phyloP scores from a whole-genome alignment of 2,797 vertebrate genomes.

The Epinephelus awoara region DNA sequence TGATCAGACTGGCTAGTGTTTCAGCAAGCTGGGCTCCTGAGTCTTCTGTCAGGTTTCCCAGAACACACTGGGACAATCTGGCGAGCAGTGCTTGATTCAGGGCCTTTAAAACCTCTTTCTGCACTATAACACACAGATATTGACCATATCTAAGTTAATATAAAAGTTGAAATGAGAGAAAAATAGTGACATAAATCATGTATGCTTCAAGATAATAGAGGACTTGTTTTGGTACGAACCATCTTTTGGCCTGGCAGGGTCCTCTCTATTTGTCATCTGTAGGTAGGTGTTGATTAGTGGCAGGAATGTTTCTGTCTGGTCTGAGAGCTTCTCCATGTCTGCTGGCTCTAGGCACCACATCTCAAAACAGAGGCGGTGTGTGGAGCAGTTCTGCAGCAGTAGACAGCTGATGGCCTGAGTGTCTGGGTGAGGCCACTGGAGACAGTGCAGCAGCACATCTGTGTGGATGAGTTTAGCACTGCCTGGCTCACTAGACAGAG shows the following conservation, averaged over 20 bases:
- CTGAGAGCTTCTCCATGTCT: constrained; percentile 71
- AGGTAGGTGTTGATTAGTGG: constrained; percentile 87
- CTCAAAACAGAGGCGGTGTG: constrained; percentile 91
- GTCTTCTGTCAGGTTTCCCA: constrained; percentile 46
- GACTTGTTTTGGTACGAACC: constrained; percentile 78
- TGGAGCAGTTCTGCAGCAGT: constrained; percentile 87
- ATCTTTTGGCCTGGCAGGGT: constrained; percentile 80
- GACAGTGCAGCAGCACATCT: constrained; percentile 87
- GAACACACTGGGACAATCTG: constrained; percentile 77
- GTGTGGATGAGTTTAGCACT: constrained; percentile 81
- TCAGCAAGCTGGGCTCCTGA: constrained; percentile 66
- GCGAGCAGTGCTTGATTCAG: constrained; percentile 87
- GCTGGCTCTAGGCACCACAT: constrained; percentile 88
- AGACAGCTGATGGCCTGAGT: constrained; percentile 72
- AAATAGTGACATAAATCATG: background rate
- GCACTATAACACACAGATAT: constrained; percentile 72
- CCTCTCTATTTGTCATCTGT: constrained; percentile 67
- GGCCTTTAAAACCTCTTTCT: constrained; percentile 72
- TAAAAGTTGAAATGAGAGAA: background rate
- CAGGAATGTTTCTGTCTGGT: constrained; percentile 80
- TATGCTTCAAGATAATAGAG: background rate
- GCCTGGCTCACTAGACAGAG: constrained; percentile 84
- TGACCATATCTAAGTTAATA: background rate
- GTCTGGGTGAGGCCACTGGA: constrained; percentile 78
- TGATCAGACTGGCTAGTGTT: constrained; percentile 86